Evolutionary conservation across 92 coral and sea anemone species (phyloP).

Genomic region (Hydrozoanthus gracilis): DNA sequence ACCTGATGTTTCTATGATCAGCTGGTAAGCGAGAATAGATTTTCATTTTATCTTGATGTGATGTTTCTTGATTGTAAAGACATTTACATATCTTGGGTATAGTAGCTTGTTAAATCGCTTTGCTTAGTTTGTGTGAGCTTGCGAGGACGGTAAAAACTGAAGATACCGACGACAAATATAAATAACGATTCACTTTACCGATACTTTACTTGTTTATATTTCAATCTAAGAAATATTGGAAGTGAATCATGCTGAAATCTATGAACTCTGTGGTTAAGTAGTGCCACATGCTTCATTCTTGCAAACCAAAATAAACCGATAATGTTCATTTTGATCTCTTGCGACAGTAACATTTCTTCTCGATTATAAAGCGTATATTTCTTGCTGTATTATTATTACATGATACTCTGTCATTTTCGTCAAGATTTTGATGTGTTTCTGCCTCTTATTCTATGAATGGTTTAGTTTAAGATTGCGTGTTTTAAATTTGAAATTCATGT

Average conservation of each 20-base stretch:
- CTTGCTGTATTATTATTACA: neutral
- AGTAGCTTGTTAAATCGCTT: too few relatives aligned
- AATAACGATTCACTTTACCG: neutral
- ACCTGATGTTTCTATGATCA: neutral
- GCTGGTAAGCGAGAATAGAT: conserved; percentile 30
- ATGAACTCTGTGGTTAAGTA: neutral
- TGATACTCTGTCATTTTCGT: too few relatives aligned
- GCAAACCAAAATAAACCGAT: neutral
- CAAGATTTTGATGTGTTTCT: too few relatives aligned
- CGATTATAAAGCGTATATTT: neutral
- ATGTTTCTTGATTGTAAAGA: neutral
- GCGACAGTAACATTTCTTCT: too few relatives aligned
- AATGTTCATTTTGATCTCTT: neutral
- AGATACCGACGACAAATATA: neutral
- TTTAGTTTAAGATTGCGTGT: too few relatives aligned
- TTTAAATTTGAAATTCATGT: too few relatives aligned
- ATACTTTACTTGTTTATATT: neutral
- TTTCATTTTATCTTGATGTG: neutral
- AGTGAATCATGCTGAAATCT: neutral
- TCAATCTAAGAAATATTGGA: conserved; percentile 14
- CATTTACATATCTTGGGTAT: too few relatives aligned
- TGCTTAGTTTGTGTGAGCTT: neutral
- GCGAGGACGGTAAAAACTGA: neutral
- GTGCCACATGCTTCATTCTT: neutral
- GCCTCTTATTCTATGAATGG: too few relatives aligned